Evolutionary conservation across 2,888 invertebrate species (phyloP), one percentile per base, ranked within the genome.

Genomic region (Barypeithes pellucidus): DNA sequence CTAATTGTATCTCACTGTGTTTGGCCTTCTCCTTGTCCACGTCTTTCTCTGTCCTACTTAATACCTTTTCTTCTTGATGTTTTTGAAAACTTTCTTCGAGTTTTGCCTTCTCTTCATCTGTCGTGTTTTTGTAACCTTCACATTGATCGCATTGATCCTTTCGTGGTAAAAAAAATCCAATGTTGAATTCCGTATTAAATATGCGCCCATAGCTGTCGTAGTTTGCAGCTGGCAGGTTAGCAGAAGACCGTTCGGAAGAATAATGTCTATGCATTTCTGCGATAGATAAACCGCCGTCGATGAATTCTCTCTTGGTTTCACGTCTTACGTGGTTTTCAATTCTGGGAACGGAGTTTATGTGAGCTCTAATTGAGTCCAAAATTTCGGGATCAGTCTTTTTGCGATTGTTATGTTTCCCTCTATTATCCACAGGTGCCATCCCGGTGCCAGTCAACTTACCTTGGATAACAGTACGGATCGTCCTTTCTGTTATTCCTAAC

Each of bases 261-360:
- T 67, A 67, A n/a, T 57, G 54, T 9, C 67, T 24, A 57, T 41
- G 43, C 33, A 66, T 24, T 11, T 67, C 67, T 20, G 54, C 41
- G n/a, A 67, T 18, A 20, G 29, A 20, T 11, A 60, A 43, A 16
- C 57, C 60, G 5, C 67, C 39, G 12, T 62, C 52, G 16, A 66
- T 72, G 39, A 43, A 67, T 60, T 67, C 22, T 22, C 41, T 33
- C 8, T 43, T n/a, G 16, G 16, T 45, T 8, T 45, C 45, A n/a
- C 16, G 14, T 24, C 57, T 12, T 33, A 12, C 18, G 33, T 67
- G 72, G 57, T 47, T 60, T 20, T 72, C 72, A 50, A 67, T 60
- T 7, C 47, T 59, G 8, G 67, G 72, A 20, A 72, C 67, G 11
- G 45, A 43, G 24, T 67, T 47, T 22, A 72, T 72, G 33, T 60